Base-by-base conservation (phyloP, 1,140 invertebrate genomes). In the Drosophila lini region DNA sequence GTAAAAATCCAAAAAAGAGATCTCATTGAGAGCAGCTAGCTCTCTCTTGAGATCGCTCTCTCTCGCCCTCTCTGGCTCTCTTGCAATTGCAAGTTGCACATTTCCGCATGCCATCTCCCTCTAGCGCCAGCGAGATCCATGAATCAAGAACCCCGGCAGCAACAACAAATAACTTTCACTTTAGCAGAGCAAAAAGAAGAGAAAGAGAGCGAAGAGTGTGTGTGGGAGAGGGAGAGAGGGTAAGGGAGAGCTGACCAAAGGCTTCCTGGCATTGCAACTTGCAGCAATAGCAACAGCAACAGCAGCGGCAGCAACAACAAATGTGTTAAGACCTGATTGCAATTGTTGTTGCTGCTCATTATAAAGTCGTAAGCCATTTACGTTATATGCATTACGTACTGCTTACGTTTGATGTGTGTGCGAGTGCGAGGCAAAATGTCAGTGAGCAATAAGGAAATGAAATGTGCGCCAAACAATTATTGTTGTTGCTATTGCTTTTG, bases 401-500 rank as follows among this genome's bases (percentile, higher is more conserved):
- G 45, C 36, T 42, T 57, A 57, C 47, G 55, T 40, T 53, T 61
- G 22, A 55, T 36, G 45, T 69, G 45, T 64, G 67, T 74, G 65
- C 58, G 56, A 74, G 60, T 78, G 81, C 48, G 38, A 61, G 58
- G 83, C 73, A 80, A 88, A 88, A 88, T 88, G 84, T 88, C 84
- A 88, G 84, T 89, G 77, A 88, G 83, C 83, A 88, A 88, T 89
- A 89, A 89, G 84, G 84, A 89, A 89, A 89, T 89, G 80, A 89
- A 90, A 89, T 90, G 78, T 88, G 84, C 80, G 77, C 84, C 82
- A 86, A 86, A 86, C 83, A 86, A 89, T 89, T 84, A 89, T 89
- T 89, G 60, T 64, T 60, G 67, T 71, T 70, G 69, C 22, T 59
- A 10, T 22, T 67, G 69, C 38, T 77, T 47, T 55, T 74, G 47